Evolutionary conservation across 2,113 vertebrate genomes (phyloP).

Genomic region (Coptodon bakossiorum): DNA sequence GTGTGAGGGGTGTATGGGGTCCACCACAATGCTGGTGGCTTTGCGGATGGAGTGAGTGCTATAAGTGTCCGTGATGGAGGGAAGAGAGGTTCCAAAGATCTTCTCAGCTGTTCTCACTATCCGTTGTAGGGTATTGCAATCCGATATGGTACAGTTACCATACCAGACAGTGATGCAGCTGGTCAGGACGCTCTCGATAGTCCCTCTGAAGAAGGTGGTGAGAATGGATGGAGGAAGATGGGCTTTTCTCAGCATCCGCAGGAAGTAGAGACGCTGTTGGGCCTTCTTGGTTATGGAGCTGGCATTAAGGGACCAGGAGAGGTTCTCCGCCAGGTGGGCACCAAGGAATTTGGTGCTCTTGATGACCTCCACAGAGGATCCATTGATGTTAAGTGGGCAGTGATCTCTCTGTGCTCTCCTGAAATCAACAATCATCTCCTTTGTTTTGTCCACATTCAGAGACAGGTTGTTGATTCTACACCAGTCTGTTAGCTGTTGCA

Average conservation of each 20-base stretch:
- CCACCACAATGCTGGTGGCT: neutral
- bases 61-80: neutral
- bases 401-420: neutral
- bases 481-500: neutral
- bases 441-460: neutral
- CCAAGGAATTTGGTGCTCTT: neutral
- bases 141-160: neutral
- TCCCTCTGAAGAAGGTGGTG: neutral
- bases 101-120: neutral
- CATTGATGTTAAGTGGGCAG: neutral
- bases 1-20: neutral
- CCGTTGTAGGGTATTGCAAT: neutral
- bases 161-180: neutral
- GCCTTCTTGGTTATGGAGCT: neutral
- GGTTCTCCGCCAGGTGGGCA: neutral
- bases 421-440: neutral
- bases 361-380: neutral
- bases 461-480: neutral
- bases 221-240: neutral
- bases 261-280: neutral
- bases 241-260: neutral
- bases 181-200: rapidly evolving
- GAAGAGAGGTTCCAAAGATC: neutral
- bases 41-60: neutral
- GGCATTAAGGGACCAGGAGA: neutral